phyloP scores from a whole-genome alignment of 1,140 invertebrate genomes.

The Macrosteles quadrilineatus region DNA sequence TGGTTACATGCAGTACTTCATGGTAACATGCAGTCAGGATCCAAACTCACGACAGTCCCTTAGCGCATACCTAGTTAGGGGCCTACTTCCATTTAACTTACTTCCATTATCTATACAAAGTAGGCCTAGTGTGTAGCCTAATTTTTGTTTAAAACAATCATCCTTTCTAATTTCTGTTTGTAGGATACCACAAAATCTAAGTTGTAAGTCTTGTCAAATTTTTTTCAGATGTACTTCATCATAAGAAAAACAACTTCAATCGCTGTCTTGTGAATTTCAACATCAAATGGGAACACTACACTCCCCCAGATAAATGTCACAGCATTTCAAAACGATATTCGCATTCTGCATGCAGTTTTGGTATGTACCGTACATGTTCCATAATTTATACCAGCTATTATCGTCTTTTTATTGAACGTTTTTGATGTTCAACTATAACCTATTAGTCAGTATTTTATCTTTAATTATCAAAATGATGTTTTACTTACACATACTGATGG shows the following conservation, averaged over 20 bases:
- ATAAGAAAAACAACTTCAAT: constrained; percentile 65
- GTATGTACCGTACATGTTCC: constrained; percentile 37
- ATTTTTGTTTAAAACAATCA: not conserved
- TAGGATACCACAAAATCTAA: too few species aligned
- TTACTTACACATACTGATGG: not conserved
- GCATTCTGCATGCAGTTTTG: constrained; percentile 82
- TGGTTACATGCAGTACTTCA: too few species aligned
- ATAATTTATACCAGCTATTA: not conserved
- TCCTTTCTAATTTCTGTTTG: not conserved
- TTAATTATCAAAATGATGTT: not conserved
- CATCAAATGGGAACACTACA: constrained; percentile 65
- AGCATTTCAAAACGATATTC: constrained; percentile 88
- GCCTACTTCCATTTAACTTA: too few species aligned
- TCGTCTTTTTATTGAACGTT: not conserved
- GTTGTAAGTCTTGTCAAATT: constrained; percentile 7
- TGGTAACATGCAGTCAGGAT: too few species aligned
- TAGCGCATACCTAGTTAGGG: too few species aligned
- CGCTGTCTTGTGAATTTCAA: constrained; percentile 68
- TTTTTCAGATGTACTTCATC: constrained; percentile 69
- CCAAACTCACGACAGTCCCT: too few species aligned
- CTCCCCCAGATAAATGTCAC: constrained; percentile 57
- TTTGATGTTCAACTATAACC: not conserved
- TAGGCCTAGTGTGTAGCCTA: not conserved
- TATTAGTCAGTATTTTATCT: not conserved
- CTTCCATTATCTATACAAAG: too few species aligned